phyloP scores from a whole-genome alignment of 2,113 vertebrate genomes.

The Forbesichthys papilliferus region DNA sequence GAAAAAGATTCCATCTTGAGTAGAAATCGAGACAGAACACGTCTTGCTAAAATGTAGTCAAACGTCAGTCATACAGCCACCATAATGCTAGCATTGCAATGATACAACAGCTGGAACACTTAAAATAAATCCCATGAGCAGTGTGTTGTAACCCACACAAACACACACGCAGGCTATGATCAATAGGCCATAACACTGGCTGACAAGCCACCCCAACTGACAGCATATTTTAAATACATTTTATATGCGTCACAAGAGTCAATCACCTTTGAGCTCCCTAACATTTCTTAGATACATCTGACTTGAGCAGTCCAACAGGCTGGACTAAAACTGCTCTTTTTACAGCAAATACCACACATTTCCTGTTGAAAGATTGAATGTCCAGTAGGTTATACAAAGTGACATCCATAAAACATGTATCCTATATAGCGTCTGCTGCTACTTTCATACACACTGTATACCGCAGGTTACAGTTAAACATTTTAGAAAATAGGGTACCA shows the following conservation, averaged over 20 bases:
- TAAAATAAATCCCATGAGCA: conserved; percentile 1
- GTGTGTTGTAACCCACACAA: conserved; percentile 25
- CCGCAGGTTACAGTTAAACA: conserved; percentile 52
- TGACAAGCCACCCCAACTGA: conserved; percentile 20
- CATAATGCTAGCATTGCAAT: conserved; percentile 20
- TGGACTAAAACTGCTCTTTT: not conserved
- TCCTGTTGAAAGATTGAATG: not conserved
- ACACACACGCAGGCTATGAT: conserved; percentile 36
- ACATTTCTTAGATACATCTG: not conserved
- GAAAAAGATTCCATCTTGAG: conserved; percentile 40
- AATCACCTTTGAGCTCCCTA: not conserved
- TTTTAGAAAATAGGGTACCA: conserved; percentile 51
- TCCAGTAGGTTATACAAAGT: not conserved
- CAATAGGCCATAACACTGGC: conserved; percentile 21
- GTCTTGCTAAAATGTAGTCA: conserved; percentile 16
- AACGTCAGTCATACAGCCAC: conserved; percentile 11
- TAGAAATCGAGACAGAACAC: conserved; percentile 51
- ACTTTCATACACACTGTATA: conserved; percentile 63
- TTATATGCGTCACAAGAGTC: not conserved
- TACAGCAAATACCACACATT: not conserved
- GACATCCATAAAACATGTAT: conserved; percentile 45
- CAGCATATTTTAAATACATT: not conserved
- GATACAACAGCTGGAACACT: conserved; percentile 16
- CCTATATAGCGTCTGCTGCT: conserved; percentile 45
- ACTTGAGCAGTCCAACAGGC: not conserved